phyloP scores from a whole-genome alignment of 2,888 invertebrate species.

The Dryobota labecula region DNA sequence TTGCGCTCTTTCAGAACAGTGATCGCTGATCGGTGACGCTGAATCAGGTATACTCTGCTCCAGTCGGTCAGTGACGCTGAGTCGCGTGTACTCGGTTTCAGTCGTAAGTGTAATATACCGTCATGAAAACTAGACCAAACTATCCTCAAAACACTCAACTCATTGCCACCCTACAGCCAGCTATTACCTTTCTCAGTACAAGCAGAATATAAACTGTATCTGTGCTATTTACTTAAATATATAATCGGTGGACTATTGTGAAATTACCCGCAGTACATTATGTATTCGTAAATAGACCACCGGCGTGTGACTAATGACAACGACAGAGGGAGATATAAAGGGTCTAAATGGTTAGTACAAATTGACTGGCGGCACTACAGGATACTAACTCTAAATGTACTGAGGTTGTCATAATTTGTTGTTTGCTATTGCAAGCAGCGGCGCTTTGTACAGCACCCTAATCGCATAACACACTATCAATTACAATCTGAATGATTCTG shows the following conservation, averaged over 20 bases:
- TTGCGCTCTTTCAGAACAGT: too few species aligned
- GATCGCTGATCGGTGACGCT: too few species aligned
- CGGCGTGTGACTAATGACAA: conserved; percentile 49
- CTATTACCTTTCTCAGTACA: conserved; percentile 65
- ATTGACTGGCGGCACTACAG: not conserved
- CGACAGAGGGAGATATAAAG: conserved; percentile 19
- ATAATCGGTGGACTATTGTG: conserved; percentile 63
- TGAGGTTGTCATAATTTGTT: conserved; percentile 32
- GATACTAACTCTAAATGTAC: not conserved
- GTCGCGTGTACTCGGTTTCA: too few species aligned
- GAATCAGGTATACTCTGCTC: too few species aligned
- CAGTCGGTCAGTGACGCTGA: too few species aligned
- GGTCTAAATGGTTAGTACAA: conserved; percentile 6
- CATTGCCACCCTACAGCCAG: conserved; percentile 32
- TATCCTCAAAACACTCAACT: not conserved
- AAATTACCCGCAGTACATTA: conserved; percentile 58
- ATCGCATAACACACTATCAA: too few species aligned
- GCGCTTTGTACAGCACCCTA: not conserved
- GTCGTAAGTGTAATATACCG: too few species aligned
- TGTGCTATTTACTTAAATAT: conserved; percentile 68
- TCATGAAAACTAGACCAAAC: conserved; percentile 9
- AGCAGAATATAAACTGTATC: conserved; percentile 63
- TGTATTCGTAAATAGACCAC: conserved; percentile 61
- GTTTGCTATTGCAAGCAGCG: not conserved
- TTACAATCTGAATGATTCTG: too few species aligned